Percentiles rank a stretch among this genome's conserved stretches.
phyloP scores from a whole-genome alignment of 2,888 invertebrate genomes.

The Hedychridium roseum region DNA sequence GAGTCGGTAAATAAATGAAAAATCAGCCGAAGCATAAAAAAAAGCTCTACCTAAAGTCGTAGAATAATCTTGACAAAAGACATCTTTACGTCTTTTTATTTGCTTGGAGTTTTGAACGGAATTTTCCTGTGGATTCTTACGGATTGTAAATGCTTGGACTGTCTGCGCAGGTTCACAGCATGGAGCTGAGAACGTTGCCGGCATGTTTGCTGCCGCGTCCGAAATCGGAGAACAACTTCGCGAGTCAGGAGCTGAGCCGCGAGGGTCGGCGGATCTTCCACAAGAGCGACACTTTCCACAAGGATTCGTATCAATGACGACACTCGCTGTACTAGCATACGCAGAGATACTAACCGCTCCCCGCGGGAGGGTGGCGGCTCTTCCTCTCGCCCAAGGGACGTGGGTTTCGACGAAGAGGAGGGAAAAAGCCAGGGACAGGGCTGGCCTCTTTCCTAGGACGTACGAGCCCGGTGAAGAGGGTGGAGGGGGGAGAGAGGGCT shows the following conservation, averaged over 20 bases:
- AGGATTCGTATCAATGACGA: slow-evolving; percentile 78
- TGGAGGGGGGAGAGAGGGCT: too few relatives aligned
- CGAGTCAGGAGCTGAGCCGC: slow-evolving; percentile 68
- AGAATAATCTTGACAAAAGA: too few relatives aligned
- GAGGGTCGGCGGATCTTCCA: slow-evolving; percentile 70
- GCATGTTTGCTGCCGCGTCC: slow-evolving; percentile 75
- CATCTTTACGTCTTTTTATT: too few relatives aligned
- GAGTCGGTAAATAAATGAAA: slow-evolving; percentile 74
- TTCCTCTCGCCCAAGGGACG: not conserved
- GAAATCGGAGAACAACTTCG: slow-evolving; percentile 85
- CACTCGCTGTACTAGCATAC: slow-evolving; percentile 74
- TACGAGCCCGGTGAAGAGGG: too few relatives aligned
- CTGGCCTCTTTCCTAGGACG: too few relatives aligned
- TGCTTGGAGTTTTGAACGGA: too few relatives aligned
- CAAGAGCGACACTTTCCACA: slow-evolving; percentile 83
- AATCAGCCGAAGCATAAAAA: too few relatives aligned
- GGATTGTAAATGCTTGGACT: too few relatives aligned
- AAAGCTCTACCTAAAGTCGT: too few relatives aligned
- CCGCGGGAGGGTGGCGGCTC: too few relatives aligned
- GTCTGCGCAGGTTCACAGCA: slow-evolving; percentile 73
- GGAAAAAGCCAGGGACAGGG: too few relatives aligned
- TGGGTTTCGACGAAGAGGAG: not conserved
- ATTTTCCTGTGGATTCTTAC: too few relatives aligned
- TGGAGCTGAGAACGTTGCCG: slow-evolving; percentile 74
- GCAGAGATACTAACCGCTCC: slow-evolving; percentile 59